A percentile compares a stretch with the other conserved stretches of the same genome.
Evolutionary conservation across 2,797 vertebrate species (phyloP).

Genomic region (Propithecus deckenii): DNA sequence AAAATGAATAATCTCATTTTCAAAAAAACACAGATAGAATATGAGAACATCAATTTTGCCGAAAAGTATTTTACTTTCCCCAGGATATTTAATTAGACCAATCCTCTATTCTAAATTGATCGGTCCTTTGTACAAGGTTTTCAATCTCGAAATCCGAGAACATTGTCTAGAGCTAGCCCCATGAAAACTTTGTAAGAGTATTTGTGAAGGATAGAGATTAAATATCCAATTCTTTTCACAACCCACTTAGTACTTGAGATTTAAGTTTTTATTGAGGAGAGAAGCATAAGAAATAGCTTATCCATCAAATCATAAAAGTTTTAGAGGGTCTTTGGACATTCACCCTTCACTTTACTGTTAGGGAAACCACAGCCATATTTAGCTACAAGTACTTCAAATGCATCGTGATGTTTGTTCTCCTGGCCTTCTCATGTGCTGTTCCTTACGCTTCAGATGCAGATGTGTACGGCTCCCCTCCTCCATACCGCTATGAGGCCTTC

Average conservation of each 20-base stretch:
- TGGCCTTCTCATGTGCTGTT: neutral
- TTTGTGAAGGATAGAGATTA: neutral
- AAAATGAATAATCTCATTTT: neutral
- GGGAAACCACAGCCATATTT: neutral
- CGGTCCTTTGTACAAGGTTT: neutral
- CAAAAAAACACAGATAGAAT: neutral
- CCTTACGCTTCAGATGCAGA: neutral
- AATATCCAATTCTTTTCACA: neutral
- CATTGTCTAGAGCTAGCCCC: neutral
- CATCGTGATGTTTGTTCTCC: neutral
- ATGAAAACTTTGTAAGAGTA: neutral
- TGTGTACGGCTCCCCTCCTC: neutral
- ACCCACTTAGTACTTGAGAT: neutral
- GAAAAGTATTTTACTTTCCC: neutral
- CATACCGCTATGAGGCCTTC: neutral
- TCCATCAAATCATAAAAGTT: neutral
- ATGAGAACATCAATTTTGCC: neutral
- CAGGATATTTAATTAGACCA: neutral
- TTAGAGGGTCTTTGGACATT: neutral
- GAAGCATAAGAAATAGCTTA: neutral
- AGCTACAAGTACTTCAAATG: neutral
- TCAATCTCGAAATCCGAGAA: neutral
- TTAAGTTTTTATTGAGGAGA: neutral
- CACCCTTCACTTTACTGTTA: neutral
- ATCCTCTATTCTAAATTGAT: neutral